These are phyloP conservation scores for Capitulum mitella DNA, from an alignment of 2,888 invertebrate species.

Conservation along the genomic window DNA sequence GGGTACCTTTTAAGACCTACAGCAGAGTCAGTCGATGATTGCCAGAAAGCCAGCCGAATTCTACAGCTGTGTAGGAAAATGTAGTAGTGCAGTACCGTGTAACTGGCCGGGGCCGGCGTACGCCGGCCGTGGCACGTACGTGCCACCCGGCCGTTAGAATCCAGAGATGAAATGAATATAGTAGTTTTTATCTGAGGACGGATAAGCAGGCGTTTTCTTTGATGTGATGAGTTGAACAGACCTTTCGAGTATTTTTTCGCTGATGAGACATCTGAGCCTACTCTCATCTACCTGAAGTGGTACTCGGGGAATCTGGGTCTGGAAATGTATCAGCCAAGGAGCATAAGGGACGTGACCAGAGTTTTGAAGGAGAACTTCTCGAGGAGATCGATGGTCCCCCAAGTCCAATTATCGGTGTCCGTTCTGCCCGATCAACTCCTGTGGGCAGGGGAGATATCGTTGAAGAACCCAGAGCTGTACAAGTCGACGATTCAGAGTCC, in stretches of 20 bases:
- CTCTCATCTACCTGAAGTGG: neutral
- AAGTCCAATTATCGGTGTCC: neutral
- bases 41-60: no score
- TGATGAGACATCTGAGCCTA: no score
- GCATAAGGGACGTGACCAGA: neutral
- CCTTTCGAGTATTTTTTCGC: no score
- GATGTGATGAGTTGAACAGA: neutral
- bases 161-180: no score
- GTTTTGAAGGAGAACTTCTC: neutral
- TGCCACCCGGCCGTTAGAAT: no score
- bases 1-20: no score
- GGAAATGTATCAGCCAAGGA: neutral
- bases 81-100: no score
- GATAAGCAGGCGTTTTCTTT: neutral
- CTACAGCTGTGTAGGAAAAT: no score
- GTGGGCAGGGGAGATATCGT: neutral
- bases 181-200: no score
- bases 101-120: no score
- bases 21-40: no score
- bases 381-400: neutral
- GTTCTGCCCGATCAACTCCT: neutral
- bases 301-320: neutral
- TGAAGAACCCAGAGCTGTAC: neutral
- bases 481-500: neutral
- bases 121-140: no score